These are phyloP conservation scores for Tipula vernalis DNA, from an alignment of 2,888 invertebrate species.

Conservation along the genomic window DNA sequence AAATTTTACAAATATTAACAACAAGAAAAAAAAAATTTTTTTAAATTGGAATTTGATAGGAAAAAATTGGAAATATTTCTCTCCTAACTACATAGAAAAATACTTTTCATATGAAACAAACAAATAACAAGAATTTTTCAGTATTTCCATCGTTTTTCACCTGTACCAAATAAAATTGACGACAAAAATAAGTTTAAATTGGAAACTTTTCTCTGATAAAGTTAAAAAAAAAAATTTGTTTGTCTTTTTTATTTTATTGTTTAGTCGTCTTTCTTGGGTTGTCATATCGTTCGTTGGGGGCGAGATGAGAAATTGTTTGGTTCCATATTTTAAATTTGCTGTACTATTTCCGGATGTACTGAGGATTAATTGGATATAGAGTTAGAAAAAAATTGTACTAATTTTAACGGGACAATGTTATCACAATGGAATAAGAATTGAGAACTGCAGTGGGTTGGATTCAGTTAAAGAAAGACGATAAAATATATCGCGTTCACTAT, in stretches of 20 bases:
- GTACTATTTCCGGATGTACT: no score
- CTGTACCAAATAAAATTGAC: not conserved
- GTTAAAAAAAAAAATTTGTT: not conserved
- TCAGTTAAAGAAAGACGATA: no score
- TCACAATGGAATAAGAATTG: no score
- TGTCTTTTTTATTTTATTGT: not conserved
- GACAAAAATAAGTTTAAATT: not conserved
- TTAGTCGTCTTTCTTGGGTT: not conserved
- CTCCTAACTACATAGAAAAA: not conserved
- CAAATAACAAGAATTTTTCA: not conserved
- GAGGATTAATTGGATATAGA: not conserved
- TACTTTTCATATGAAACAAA: not conserved
- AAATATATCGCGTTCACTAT: no score
- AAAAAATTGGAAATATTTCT: not conserved
- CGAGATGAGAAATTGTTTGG: not conserved
- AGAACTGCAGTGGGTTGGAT: no score
- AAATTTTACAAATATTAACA: no score
- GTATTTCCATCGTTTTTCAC: not conserved
- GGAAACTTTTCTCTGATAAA: not conserved
- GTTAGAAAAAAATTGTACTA: no score
- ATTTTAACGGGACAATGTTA: no score
- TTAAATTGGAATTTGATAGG: slow-evolving; percentile 4
- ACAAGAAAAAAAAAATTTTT: not conserved
- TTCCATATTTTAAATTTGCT: not conserved
- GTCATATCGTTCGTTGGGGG: not conserved